A percentile compares a stretch with the other conserved stretches of the same genome.
phyloP scores from a whole-genome alignment of 92 coral and sea anemone species.

The Paragorgia papillata region DNA sequence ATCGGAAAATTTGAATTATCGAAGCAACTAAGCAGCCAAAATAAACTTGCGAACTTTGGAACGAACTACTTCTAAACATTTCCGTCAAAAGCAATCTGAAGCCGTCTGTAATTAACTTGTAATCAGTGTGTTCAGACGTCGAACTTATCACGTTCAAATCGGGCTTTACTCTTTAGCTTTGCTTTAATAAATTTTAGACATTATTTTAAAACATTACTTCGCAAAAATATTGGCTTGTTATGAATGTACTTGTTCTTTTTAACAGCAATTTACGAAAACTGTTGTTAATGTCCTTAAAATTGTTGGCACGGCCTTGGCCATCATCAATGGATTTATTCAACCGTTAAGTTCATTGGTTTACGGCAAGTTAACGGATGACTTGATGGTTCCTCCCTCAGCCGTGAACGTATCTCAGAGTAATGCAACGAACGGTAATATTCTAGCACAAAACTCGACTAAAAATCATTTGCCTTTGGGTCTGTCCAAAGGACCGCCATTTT shows the following conservation, averaged over 20 bases:
- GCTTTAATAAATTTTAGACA: no score
- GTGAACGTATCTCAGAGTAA: not conserved
- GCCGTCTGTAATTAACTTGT: no score
- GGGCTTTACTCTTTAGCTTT: not conserved
- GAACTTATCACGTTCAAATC: no score
- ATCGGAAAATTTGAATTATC: no score
- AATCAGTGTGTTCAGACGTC: no score
- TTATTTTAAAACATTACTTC: no score
- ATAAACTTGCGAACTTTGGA: no score
- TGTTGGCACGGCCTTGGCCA: conserved; percentile 86
- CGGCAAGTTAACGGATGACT: conserved; percentile 84
- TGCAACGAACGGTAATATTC: conserved; percentile 8
- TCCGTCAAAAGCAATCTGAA: no score
- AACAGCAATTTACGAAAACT: not conserved
- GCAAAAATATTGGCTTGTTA: no score
- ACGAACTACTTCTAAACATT: no score
- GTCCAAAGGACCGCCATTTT: not conserved
- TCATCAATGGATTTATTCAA: conserved; percentile 87
- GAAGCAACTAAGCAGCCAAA: no score
- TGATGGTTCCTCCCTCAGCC: conserved; percentile 41
- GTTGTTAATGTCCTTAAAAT: conserved; percentile 67
- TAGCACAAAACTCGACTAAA: not conserved
- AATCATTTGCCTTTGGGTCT: not conserved
- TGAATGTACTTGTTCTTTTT: no score
- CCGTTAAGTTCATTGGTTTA: conserved; percentile 83